Conservation (phyloP, 2,113 vertebrate species). For the Tringa solitaria region DNA sequence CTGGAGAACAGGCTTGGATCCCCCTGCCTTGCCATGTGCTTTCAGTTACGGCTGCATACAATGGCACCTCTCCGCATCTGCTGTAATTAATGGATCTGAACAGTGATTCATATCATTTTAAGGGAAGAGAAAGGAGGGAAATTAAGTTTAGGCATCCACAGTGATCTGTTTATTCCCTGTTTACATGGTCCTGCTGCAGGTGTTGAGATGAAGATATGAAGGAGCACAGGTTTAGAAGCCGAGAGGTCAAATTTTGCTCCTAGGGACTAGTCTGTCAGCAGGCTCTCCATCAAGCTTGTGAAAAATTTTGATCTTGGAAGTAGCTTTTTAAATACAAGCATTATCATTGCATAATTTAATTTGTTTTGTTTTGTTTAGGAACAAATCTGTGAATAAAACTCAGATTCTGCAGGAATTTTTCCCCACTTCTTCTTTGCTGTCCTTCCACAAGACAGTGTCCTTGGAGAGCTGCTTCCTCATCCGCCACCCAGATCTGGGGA, state of each 20-base stretch:
- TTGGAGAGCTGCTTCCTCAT: slow-evolving; percentile 75
- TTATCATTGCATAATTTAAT: not conserved
- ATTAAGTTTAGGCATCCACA: not conserved
- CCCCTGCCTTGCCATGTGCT: not conserved
- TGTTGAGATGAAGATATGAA: not conserved
- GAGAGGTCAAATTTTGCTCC: not conserved
- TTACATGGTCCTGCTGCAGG: not conserved
- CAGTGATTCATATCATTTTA: not conserved
- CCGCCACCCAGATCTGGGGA: slow-evolving; percentile 62
- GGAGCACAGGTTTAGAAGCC: not conserved
- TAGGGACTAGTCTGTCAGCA: not conserved
- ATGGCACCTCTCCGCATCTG: not conserved
- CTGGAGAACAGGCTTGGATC: not conserved
- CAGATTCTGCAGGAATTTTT: slow-evolving; percentile 72
- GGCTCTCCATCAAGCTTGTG: not conserved
- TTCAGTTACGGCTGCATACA: not conserved
- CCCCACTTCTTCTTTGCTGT: slow-evolving; percentile 59
- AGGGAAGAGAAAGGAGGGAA: not conserved
- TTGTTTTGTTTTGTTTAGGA: slow-evolving; percentile 57
- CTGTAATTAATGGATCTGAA: not conserved
- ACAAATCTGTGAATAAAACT: slow-evolving; percentile 72
- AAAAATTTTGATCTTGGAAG: not conserved
- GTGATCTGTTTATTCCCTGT: not conserved
- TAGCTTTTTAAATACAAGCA: not conserved
- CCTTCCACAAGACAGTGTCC: slow-evolving; percentile 69